A percentile compares a stretch with the other conserved stretches of the same genome.
phyloP scores from a whole-genome alignment of 2,797 vertebrate species.

The Semotilus atromaculatus region DNA sequence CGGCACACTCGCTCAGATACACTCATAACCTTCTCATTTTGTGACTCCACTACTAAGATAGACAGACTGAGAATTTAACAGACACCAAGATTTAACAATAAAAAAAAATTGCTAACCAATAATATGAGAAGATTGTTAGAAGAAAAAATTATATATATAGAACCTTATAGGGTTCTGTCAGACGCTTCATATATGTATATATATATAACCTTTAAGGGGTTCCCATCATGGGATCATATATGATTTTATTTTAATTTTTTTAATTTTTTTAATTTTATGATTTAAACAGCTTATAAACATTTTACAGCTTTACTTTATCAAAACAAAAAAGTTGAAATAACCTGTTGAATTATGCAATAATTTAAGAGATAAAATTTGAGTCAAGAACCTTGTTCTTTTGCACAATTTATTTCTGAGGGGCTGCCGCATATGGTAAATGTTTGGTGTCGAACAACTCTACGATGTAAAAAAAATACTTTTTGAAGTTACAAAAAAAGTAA shows the following conservation, averaged over 20 bases:
- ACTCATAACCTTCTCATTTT: slow-evolving; percentile 9
- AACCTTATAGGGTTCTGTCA: neutral
- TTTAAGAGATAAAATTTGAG: neutral
- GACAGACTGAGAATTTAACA: neutral
- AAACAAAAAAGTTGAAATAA: neutral
- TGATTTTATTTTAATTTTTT: too few species aligned
- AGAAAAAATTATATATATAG: neutral
- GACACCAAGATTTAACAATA: neutral
- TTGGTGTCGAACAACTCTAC: neutral
- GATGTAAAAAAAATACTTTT: neutral
- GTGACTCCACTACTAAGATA: neutral
- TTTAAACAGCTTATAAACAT: neutral
- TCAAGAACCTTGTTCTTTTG: too few species aligned
- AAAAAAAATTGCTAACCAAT: slow-evolving; percentile 2
- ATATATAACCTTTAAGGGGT: neutral
- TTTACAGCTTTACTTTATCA: neutral
- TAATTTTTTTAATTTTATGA: neutral
- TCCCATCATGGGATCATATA: neutral
- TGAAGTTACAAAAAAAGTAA: neutral
- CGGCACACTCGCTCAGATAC: slow-evolving; percentile 26
- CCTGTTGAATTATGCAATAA: neutral
- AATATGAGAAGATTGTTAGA: slow-evolving; percentile 9
- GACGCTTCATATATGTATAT: neutral
- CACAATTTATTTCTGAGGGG: neutral
- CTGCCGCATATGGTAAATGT: neutral